These are phyloP conservation scores for Rhingia campestris DNA, from an alignment of 2,888 invertebrate genomes.

Conservation along the genomic window DNA sequence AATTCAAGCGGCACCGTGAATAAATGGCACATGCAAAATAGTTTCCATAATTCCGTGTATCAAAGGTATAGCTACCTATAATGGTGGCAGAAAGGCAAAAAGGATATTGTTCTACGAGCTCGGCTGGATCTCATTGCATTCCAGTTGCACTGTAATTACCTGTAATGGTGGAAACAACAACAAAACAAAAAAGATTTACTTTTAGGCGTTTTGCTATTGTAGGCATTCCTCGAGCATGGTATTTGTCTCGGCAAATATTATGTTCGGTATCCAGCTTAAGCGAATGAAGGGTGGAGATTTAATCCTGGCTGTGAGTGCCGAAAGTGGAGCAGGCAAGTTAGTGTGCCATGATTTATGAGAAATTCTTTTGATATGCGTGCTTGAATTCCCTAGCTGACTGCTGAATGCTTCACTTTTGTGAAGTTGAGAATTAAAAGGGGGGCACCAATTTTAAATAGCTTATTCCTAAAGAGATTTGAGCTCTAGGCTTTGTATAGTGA, in stretches of 20 bases:
- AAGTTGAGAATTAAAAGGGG: too few relatives aligned
- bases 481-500: too few relatives aligned
- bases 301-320: slow-evolving; percentile 12
- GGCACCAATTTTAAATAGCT: too few relatives aligned
- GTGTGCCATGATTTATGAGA: slow-evolving; percentile 52
- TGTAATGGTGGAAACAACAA: slow-evolving; percentile 32
- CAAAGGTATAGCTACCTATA: slow-evolving; percentile 13
- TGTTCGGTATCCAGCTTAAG: background rate
- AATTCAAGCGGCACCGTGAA: slow-evolving; percentile 44
- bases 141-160: slow-evolving; percentile 59
- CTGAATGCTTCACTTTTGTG: too few relatives aligned
- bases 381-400: slow-evolving; percentile 1
- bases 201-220: slow-evolving; percentile 33
- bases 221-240: slow-evolving; percentile 28
- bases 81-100: slow-evolving; percentile 2
- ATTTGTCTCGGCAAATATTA: slow-evolving; percentile 38
- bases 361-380: slow-evolving; percentile 43
- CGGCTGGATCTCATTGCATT: slow-evolving; percentile 38
- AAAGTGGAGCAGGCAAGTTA: slow-evolving; percentile 40
- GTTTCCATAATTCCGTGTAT: slow-evolving; percentile 53
- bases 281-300: too few relatives aligned
- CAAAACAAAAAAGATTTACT: slow-evolving; percentile 38
- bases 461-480: too few relatives aligned
- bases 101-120: slow-evolving; percentile 27
- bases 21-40: slow-evolving; percentile 58